A percentile compares a stretch with the other conserved stretches of the same genome.
phyloP scores from a whole-genome alignment of 30 jellyfish, hydroid and myxozoan genomes.

The Turritopsis dohrnii region DNA sequence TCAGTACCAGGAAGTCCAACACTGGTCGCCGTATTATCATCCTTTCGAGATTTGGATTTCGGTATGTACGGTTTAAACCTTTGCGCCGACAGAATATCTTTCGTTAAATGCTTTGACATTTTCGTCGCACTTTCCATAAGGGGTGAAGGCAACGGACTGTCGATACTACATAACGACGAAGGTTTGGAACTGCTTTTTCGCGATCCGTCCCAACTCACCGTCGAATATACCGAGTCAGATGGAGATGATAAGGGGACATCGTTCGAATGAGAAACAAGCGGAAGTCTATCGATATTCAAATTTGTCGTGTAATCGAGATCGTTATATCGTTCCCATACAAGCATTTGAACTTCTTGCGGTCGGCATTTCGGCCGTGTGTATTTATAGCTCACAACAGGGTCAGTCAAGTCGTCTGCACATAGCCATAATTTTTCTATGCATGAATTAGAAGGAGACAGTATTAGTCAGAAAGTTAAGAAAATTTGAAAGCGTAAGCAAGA shows the following conservation, averaged over 20 bases:
- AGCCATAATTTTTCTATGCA: conserved; percentile 32
- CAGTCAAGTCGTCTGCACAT: conserved; percentile 25
- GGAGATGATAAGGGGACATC: not conserved
- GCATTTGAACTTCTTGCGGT: conserved; percentile 21
- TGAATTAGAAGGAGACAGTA: not conserved
- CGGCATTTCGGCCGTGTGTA: conserved; percentile 24
- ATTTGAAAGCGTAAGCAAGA: not conserved
- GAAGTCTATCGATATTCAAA: not conserved
- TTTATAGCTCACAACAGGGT: conserved; percentile 23
- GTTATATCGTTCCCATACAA: conserved; percentile 7
- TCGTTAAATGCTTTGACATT: not conserved
- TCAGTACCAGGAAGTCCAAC: not conserved
- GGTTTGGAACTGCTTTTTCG: not conserved
- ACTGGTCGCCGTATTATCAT: not conserved
- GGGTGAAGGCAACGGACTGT: not conserved
- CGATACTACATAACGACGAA: not conserved
- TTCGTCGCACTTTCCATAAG: not conserved
- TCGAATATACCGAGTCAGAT: not conserved
- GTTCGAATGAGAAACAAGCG: not conserved
- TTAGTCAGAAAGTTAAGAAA: no score
- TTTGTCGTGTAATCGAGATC: not conserved
- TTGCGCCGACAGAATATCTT: not conserved
- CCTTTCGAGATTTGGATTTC: not conserved
- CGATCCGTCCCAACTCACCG: not conserved
- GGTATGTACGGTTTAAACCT: conserved; percentile 11